Conservation (phyloP, 2,888 invertebrate genomes). For the Zygaena filipendulae region DNA sequence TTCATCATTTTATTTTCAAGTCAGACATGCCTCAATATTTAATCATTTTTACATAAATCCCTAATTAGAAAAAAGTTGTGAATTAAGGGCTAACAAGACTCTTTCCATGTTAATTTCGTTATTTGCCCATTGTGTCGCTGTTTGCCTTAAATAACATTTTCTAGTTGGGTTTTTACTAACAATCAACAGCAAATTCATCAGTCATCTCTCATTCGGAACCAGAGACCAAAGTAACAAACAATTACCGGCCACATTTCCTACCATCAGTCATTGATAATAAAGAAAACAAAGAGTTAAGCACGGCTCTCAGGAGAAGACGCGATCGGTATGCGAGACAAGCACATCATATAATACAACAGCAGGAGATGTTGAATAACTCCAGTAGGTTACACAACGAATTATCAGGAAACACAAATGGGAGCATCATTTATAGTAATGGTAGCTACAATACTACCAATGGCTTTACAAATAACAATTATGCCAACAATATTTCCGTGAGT, state of each 20-base stretch:
- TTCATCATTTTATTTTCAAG: too few relatives aligned
- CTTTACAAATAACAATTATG: constrained; percentile 8
- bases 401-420: constrained; percentile 20
- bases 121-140: too few relatives aligned
- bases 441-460: constrained; percentile 8
- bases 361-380: constrained; percentile 66
- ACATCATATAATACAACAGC: constrained; percentile 84
- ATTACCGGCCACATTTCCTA: constrained; percentile 27
- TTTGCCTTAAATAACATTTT: too few relatives aligned
- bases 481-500: neutral
- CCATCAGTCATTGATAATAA: constrained; percentile 42
- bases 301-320: constrained; percentile 81
- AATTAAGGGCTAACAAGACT: too few relatives aligned
- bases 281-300: constrained; percentile 78
- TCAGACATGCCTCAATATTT: too few relatives aligned
- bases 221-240: constrained; percentile 30
- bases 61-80: too few relatives aligned
- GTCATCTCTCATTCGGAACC: constrained; percentile 31
- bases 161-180: constrained; percentile 42
- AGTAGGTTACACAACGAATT: constrained; percentile 33
- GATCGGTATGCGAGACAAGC: constrained; percentile 88
- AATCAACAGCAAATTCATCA: constrained; percentile 33
- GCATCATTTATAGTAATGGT: constrained; percentile 11
- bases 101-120: too few relatives aligned
- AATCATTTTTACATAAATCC: too few relatives aligned